Evolutionary conservation across 1,140 invertebrate species (phyloP), one percentile per base, ranked within the genome.

Genomic region (Ctenoplectra terminalis): DNA sequence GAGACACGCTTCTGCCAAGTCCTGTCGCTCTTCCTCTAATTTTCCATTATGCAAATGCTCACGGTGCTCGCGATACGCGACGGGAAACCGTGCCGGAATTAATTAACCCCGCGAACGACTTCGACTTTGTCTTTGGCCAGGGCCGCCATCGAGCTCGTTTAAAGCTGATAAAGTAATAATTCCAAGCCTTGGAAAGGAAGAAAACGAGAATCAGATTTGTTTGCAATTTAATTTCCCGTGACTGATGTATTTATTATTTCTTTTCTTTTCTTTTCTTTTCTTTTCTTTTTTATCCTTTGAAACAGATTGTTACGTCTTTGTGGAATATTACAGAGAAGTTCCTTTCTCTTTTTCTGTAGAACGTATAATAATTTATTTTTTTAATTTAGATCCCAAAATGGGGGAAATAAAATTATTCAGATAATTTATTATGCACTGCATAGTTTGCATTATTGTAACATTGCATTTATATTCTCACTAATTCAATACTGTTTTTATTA

Each of bases 11-110:
- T 56, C 34, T 37, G 9, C 23, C 34, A 7, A 43, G 54, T 60
- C 60, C 34, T 60, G 66, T 56, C 31, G 56, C 29, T 40, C 23
- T 46, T 61, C 46, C 46, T 69, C 77, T 72, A 79, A 80, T 73
- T 72, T 73, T 58, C 69, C 77, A 80, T 80, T 80, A 80, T 80
- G 77, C 77, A 80, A 80, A 80, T 80, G 69, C 23, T 46, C 54
- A 31, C 66, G 56, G 67, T 31, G 46, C 69, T 50, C 64, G 75
- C 75, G 75, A 78, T 78, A 78, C 73, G 73, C 46, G 73, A 48
- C 17, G 37, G 34, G 75, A 70, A 78, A 60, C 63, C 74, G 74
- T 66, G 26, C 61, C 40, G 77, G 77, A 73, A 80, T 80, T 80
- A 80, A 80, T 80, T 80, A 72, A 63, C 77, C 77, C 77, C 48